Percentiles rank a stretch among this genome's conserved stretches.
Evolutionary conservation across 2,113 vertebrate species (phyloP).

Genomic region (Noctilio leporinus): DNA sequence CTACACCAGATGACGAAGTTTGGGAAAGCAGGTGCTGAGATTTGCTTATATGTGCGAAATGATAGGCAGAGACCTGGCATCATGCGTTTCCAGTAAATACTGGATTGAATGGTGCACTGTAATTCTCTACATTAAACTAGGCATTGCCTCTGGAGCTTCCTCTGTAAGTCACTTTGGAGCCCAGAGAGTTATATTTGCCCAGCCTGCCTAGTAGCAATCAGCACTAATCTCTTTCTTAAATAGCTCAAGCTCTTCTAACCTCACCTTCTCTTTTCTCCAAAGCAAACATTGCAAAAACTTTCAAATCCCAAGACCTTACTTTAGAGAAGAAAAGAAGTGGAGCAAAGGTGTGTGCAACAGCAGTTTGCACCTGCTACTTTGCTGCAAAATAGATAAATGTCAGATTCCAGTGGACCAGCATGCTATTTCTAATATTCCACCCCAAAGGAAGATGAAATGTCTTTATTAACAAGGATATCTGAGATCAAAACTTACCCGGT

Average conservation of each 20-base stretch:
- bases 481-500: conserved; percentile 76
- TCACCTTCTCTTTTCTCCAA: neutral
- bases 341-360: accelerated
- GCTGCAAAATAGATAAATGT: accelerated
- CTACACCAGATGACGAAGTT: neutral
- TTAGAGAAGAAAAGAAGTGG: neutral
- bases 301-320: neutral
- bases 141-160: neutral
- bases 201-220: neutral
- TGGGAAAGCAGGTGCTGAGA: neutral
- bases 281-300: neutral
- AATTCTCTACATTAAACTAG: neutral
- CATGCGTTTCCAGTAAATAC: neutral
- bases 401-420: neutral
- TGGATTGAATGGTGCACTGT: neutral
- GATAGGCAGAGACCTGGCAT: neutral
- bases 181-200: neutral
- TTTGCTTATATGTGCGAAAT: neutral
- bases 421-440: neutral
- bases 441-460: neutral
- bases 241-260: neutral
- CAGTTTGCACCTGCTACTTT: neutral
- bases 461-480: neutral
- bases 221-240: neutral
- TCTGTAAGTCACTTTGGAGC: neutral